Base-by-base conservation (phyloP, 2,113 vertebrate genomes). In the Xiphophorus couchianus region DNA sequence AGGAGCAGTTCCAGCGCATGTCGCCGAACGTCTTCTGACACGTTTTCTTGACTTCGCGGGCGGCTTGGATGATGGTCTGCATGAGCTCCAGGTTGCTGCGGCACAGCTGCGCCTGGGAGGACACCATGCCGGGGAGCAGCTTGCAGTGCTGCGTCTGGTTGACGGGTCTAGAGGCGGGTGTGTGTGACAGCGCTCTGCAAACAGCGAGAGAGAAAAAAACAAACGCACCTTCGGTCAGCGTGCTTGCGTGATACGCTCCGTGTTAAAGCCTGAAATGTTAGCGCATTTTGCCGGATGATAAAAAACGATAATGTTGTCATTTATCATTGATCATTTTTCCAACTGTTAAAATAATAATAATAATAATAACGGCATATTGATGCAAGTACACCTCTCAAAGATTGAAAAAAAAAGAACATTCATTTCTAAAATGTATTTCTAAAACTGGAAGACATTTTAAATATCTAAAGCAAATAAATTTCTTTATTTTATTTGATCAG, bases 1-100 rank as follows among this genome's bases (percentile, higher is more conserved):
- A 98, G 30, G 98, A 98, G 85, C 98, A 99, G 94, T 99, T 99
- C 98, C 98, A 99, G 62, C 98, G 91, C 98, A 99, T 99, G 85
- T 99, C 98, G 0, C 94, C 76, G 0, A 99, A 99, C 0, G 97
- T 95, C 92, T 97, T 97, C 78, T 96, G 96, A 87, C 98, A 99
- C 2, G 96, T 96, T 90, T 98, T 98, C 88, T 96, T 96, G 86
- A 97, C 98, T 77, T 98, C 97, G 0, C 95, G 94, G 0, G 98
- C 97, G 0, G 98, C 97, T 61, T 96, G 96, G 86, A 98, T 94
- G 27, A 99, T 94, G 86, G 96, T 98, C 25, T 96, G 97, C 98
- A 99, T 99, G n/a, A 99, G 94, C 76, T 99, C 98, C 95, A 99
- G 91, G 94, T 99, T 98, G 90, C 94, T 98, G 78, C 98, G 97